Conservation (phyloP, 2,797 vertebrate species). For the Parauchenoglanis punctatus region DNA sequence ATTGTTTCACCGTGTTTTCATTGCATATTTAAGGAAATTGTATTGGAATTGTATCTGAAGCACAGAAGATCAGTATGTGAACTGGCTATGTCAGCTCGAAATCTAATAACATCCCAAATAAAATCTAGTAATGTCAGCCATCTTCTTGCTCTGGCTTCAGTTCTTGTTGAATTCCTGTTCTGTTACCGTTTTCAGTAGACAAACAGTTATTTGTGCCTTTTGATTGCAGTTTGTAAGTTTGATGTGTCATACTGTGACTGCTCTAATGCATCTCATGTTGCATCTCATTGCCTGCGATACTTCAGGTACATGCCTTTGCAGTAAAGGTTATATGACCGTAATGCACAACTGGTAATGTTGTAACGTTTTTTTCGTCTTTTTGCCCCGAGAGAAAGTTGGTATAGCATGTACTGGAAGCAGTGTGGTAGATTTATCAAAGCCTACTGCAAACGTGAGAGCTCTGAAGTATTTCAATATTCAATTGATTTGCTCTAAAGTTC, state of each 20-base stretch:
- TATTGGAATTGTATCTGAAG: neutral
- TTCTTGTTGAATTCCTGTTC: neutral
- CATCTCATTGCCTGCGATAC: neutral
- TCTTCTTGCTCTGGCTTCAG: neutral
- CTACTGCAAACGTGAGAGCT: neutral
- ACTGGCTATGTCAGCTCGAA: neutral
- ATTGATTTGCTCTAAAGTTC: neutral
- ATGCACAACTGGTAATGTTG: too few relatives aligned
- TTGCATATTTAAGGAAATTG: neutral
- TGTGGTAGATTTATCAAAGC: neutral
- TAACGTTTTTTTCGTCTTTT: neutral
- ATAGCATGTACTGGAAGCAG: neutral
- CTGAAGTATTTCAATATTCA: neutral
- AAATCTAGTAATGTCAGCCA: neutral
- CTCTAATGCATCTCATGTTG: neutral
- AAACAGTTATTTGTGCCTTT: neutral
- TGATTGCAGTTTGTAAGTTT: neutral
- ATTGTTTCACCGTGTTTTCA: neutral
- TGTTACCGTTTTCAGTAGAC: neutral
- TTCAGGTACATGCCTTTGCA: neutral
- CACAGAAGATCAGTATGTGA: neutral
- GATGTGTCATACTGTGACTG: neutral
- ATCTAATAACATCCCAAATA: neutral
- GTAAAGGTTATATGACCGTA: neutral
- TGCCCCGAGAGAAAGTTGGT: neutral